Conservation (phyloP, 2,113 vertebrate species). For the Hemiscyllium ocellatum region DNA sequence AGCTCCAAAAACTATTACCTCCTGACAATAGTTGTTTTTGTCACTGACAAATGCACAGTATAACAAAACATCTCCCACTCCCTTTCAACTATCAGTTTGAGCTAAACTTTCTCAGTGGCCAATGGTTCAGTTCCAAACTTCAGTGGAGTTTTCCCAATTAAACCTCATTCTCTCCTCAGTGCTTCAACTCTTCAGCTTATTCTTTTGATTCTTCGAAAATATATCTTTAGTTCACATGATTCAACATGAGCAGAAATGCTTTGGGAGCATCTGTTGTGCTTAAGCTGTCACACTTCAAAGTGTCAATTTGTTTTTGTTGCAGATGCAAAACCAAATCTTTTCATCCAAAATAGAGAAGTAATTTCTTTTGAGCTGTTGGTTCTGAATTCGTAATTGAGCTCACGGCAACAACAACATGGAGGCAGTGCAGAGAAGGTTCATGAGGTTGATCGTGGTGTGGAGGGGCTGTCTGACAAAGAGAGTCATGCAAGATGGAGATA, state of each 20-base stretch:
- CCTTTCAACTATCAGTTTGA: background rate
- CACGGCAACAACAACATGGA: too few relatives aligned
- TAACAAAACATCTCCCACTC: background rate
- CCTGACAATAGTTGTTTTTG: constrained; percentile 13
- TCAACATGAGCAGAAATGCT: background rate
- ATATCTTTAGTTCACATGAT: background rate
- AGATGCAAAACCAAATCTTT: background rate
- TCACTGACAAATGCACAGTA: background rate
- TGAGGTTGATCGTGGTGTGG: too few relatives aligned
- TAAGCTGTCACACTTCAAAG: background rate
- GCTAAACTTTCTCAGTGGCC: background rate
- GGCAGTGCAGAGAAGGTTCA: too few relatives aligned
- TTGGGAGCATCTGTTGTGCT: background rate
- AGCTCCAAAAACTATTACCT: background rate
- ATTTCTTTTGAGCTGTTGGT: background rate
- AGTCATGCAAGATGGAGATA: too few relatives aligned
- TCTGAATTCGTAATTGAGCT: background rate
- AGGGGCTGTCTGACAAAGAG: too few relatives aligned
- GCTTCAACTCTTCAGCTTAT: background rate
- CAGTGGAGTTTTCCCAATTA: background rate
- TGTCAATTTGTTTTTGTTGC: background rate
- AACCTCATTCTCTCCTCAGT: background rate
- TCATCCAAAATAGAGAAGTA: background rate
- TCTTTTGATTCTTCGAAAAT: background rate
- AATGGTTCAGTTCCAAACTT: background rate